Evolutionary conservation across 2,113 vertebrate genomes (phyloP), one percentile per base, ranked within the genome.

Genomic region (Phodopus roborovskii): DNA sequence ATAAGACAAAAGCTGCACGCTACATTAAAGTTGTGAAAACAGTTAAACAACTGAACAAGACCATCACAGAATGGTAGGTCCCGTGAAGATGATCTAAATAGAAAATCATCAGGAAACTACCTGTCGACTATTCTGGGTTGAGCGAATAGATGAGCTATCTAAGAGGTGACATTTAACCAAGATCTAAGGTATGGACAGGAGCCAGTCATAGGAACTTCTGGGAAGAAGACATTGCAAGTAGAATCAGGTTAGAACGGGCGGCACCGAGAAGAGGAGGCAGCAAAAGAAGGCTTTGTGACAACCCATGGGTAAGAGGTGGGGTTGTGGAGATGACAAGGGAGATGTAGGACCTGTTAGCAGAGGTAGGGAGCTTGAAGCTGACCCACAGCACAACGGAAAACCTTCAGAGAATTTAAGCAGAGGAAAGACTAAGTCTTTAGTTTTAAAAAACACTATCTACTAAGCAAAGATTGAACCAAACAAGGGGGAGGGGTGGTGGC

Each of bases 381-480:
- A 64, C 39, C 78, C 36, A 73, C 22, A 24, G 26, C 26, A 36
- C 62, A 92, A 53, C 82, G 33, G 60, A 20, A 74, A 83, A 26
- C 26, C 39, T 85, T 95, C 53, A n/a, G 62, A 74, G 36, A 74
- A 79, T 92, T 92, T 84, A 79, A 95, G 62, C 13, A 48, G 74
- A 53, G 7, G 36, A 17, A 66, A 36, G 60, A 45, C 78, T 45
- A 73, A 87, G 64, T 88, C 87, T 92, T 60, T 39, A 20, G 84
- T 95, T 94, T 93, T 58, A 71, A 81, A 86, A 94, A 87, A 20
- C 39, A 82, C 11, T 88, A 9, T 12, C 84, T 95, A 11, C n/a
- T 89, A 28, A 87, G 42, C 85, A 74, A 73, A 91, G 78, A 88
- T 33, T 91, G 16, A 36, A 70, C 28, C 26, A 94, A 56, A 39